phyloP scores from a whole-genome alignment of 1,140 invertebrate genomes.

The Halictus rubicundus region DNA sequence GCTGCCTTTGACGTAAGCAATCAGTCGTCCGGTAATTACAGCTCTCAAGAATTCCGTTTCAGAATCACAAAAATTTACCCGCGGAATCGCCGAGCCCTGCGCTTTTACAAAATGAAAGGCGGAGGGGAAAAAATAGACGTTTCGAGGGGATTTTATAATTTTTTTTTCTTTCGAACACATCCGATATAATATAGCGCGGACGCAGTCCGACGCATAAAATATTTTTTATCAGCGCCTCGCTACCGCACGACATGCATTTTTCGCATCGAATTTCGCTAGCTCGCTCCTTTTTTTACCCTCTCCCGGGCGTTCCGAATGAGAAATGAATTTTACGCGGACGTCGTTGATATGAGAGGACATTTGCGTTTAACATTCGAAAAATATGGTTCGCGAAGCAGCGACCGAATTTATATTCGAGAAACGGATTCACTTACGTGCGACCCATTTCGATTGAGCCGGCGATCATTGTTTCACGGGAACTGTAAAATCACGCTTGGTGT shows the following conservation, averaged over 20 bases:
- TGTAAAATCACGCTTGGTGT: background rate
- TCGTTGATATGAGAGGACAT: conserved; percentile 8
- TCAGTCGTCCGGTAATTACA: no score
- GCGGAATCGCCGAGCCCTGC: no score
- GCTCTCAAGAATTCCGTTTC: no score
- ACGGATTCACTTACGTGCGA: background rate
- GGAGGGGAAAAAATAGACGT: background rate
- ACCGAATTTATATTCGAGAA: background rate
- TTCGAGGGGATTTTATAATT: background rate
- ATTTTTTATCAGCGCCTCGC: conserved; percentile 27
- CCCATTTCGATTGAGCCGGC: background rate
- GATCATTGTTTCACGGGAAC: background rate
- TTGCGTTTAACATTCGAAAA: conserved; percentile 42
- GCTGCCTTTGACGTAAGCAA: no score
- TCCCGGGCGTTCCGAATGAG: background rate
- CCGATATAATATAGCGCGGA: background rate
- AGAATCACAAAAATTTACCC: no score
- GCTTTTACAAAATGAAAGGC: background rate
- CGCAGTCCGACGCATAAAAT: conserved; percentile 9
- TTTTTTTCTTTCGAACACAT: background rate
- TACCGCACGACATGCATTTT: background rate
- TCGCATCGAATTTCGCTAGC: conserved; percentile 2
- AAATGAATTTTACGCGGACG: conserved; percentile 12
- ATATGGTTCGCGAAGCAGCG: conserved; percentile 7
- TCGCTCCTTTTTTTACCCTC: background rate